These are phyloP conservation scores for Equus quagga DNA, from an alignment of 2,113 vertebrate genomes.

Conservation along the genomic window DNA sequence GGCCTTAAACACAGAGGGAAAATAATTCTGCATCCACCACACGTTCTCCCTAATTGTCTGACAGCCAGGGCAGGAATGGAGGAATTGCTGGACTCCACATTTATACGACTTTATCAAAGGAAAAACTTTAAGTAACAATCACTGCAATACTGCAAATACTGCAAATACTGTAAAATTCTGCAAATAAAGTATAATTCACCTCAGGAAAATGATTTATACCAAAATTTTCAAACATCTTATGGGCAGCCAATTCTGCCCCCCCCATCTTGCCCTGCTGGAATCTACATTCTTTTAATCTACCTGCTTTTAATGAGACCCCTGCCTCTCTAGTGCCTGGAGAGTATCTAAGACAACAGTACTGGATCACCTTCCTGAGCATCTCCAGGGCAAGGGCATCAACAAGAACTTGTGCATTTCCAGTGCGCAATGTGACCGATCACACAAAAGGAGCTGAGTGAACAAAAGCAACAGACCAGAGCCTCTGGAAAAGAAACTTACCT, in stretches of 20 bases:
- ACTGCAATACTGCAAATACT: too few relatives aligned
- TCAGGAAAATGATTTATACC: not conserved
- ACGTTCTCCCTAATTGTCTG: not conserved
- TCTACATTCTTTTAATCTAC: not conserved
- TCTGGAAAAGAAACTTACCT: not conserved
- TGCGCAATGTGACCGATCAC: not conserved
- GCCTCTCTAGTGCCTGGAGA: not conserved
- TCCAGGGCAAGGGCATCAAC: not conserved
- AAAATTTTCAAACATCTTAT: not conserved
- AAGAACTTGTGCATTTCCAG: not conserved
- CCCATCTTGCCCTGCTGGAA: not conserved
- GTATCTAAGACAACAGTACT: not conserved
- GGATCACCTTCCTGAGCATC: not conserved
- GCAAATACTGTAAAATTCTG: not conserved
- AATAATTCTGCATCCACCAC: not conserved
- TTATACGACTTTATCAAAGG: not conserved
- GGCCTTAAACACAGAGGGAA: not conserved
- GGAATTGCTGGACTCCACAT: not conserved
- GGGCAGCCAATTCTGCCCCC: not conserved
- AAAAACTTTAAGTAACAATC: conserved; percentile 32
- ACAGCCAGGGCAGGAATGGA: not conserved
- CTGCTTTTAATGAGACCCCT: not conserved
- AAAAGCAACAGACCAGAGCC: conserved; percentile 10
- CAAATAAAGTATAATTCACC: not conserved
- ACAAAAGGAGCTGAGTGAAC: not conserved